Base-by-base conservation (phyloP, 2,888 invertebrate genomes). In the Automeris io region DNA sequence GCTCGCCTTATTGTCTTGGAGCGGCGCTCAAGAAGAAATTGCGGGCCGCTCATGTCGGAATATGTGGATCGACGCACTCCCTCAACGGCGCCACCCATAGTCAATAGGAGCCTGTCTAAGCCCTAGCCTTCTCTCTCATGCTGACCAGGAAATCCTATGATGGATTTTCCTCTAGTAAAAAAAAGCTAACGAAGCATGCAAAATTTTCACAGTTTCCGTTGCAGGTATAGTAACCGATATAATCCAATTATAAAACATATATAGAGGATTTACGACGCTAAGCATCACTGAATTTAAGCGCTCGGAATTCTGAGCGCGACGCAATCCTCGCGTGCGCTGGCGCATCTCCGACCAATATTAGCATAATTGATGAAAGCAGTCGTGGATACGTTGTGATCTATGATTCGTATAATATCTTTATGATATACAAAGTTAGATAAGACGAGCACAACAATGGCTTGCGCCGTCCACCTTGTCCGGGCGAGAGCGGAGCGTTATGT, bases 311-410 rank as follows among this genome's bases (percentile, higher is more conserved):
- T 71, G 79, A 80, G 81, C 50, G 48, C 38, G 53, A 11, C 18
- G 37, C 18, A 18, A 6, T 13, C 35, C 51, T 68, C 57, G 67
- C 70, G 72, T 67, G 70, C 54, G 70, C 18, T n/a, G 8, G 22
- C 22, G n/a, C 23, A 11, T 23, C 54, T 40, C 60, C 47, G 54
- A 57, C 52, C 46, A 35, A 45, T 54, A 82, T 83, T 80, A 80
- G 69, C 79, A 80, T 85, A 83, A 85, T 85, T 82, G 77, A 77
- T 76, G 83, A 83, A 85, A 85, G 81, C 75, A 71, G 71, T 16
- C 16, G 2, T 9, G 32, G 32, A 37, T 23, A 23, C 37, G 32
- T 26, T n/a, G 37, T 16, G 18, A 23, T 37, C 9, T 16, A 19
- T 42, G 46, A 52, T 61, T 53, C 37, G 46, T 49, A 45, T 39